Percentiles rank a stretch among this genome's conserved stretches.
Conservation (phyloP, 1,140 invertebrate species). For the Araneus ventricosus region DNA sequence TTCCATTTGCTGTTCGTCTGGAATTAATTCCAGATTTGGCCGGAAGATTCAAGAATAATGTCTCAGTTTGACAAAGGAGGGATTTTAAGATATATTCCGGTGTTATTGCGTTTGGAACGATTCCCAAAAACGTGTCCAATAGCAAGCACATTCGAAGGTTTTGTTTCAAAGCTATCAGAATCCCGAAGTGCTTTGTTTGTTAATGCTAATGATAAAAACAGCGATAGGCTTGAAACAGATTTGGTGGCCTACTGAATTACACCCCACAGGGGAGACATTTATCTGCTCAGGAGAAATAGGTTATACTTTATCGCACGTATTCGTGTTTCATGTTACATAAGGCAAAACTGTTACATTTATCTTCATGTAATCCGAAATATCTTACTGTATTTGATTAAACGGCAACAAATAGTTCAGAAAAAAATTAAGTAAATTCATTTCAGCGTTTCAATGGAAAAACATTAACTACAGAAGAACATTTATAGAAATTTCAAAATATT, state of each 20-base stretch:
- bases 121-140: conserved; percentile 47
- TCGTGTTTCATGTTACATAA: neutral
- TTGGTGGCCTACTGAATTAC: neutral
- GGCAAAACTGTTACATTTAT: no score
- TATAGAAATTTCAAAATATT: no score
- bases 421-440: no score
- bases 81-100: conserved; percentile 22
- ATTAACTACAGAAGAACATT: no score
- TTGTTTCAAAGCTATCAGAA: neutral
- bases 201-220: neutral
- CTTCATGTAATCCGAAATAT: no score
- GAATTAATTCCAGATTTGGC: conserved; percentile 47
- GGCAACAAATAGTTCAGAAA: no score
- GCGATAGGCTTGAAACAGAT: neutral
- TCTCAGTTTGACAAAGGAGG: conserved; percentile 16
- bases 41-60: neutral
- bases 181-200: conserved; percentile 1
- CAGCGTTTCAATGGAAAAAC: no score
- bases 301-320: neutral
- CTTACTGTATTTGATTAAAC: no score
- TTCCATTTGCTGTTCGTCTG: neutral
- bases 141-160: conserved; percentile 11
- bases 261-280: neutral
- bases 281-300: neutral
- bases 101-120: conserved; percentile 48